A percentile compares a stretch with the other conserved stretches of the same genome.
Conservation (phyloP, 1,140 invertebrate species). For the Cydia splendana region DNA sequence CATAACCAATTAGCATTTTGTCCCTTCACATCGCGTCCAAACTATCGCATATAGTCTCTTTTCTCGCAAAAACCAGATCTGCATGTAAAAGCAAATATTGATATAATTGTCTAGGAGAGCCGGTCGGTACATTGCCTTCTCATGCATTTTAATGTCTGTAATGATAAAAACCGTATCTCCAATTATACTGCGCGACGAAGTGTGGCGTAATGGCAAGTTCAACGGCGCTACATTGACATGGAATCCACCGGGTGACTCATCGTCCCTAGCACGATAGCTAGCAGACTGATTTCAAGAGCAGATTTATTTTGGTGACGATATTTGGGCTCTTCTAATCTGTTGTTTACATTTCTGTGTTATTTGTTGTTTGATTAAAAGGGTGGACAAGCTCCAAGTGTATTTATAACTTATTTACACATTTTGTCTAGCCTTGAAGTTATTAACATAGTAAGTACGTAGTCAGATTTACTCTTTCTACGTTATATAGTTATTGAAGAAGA, state of each 20-base stretch:
- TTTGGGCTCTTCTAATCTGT: neutral
- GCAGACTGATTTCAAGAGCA: conserved; percentile 15
- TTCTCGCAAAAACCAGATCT: neutral
- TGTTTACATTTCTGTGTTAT: neutral
- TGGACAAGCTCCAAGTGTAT: too few relatives aligned
- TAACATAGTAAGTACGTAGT: too few relatives aligned
- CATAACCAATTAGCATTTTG: too few relatives aligned
- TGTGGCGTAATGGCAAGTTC: conserved; percentile 56
- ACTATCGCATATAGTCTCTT: neutral
- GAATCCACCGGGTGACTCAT: conserved; percentile 56
- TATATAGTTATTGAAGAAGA: neutral
- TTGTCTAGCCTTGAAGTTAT: too few relatives aligned
- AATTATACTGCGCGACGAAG: conserved; percentile 53
- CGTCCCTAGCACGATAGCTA: neutral
- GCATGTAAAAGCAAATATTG: conserved; percentile 3
- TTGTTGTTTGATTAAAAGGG: neutral
- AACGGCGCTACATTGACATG: conserved; percentile 57
- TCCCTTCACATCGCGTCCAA: too few relatives aligned
- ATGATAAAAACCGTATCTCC: conserved; percentile 42
- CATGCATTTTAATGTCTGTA: conserved; percentile 40
- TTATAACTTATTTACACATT: too few relatives aligned
- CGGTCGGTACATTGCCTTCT: conserved; percentile 19
- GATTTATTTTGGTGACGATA: neutral
- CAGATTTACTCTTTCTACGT: too few relatives aligned
- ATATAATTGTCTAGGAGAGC: conserved; percentile 6